Conservation (phyloP, 2,797 vertebrate genomes). For the Crax fasciolata region DNA sequence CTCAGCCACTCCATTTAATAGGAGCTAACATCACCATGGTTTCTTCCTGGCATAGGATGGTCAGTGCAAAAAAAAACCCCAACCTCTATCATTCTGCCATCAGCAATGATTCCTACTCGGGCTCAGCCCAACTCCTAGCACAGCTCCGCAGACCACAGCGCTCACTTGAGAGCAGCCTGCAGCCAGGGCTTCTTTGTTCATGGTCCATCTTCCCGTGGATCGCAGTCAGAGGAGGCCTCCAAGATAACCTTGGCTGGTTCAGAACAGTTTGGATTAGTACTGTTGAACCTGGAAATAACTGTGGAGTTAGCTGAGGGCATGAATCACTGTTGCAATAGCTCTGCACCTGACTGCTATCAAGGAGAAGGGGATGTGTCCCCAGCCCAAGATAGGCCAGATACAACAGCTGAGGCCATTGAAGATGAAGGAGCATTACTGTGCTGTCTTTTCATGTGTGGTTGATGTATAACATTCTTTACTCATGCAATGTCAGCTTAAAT, state of each 20-base stretch:
- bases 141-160: neutral
- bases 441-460: neutral
- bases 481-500: neutral
- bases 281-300: neutral
- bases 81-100: neutral
- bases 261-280: neutral
- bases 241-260: neutral
- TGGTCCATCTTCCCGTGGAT: neutral
- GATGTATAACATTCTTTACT: neutral
- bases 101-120: neutral
- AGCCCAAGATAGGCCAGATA: neutral
- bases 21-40: accelerated
- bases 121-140: neutral
- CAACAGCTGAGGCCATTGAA: neutral
- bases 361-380: neutral
- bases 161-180: neutral
- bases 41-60: neutral
- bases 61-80: neutral
- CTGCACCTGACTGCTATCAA: neutral
- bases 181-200: neutral
- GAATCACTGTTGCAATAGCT: neutral
- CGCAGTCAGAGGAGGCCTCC: neutral
- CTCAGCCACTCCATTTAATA: neutral
- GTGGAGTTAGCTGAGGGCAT: neutral
- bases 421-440: neutral